Conservation (phyloP, 1,140 invertebrate species). For the Drosophila fuyamai region DNA sequence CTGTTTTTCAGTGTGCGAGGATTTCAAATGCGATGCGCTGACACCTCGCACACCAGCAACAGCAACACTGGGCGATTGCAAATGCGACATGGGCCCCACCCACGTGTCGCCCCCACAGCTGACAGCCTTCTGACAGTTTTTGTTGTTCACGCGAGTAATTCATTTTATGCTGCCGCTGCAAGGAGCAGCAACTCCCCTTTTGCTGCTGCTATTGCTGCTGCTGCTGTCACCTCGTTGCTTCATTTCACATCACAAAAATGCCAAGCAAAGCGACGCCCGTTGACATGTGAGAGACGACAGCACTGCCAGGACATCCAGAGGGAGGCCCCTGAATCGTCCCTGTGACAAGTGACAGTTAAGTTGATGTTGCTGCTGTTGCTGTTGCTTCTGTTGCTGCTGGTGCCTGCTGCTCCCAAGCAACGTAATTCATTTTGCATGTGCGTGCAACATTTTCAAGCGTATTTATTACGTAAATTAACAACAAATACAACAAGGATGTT, state of each 20-base stretch:
- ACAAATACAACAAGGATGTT: slow-evolving; percentile 61
- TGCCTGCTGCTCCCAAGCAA: slow-evolving; percentile 53
- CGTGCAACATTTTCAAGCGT: slow-evolving; percentile 82
- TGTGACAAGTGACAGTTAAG: slow-evolving; percentile 85
- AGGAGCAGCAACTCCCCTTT: slow-evolving; percentile 46
- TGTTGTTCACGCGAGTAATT: slow-evolving; percentile 85
- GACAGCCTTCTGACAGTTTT: slow-evolving; percentile 84
- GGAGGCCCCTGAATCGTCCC: slow-evolving; percentile 62
- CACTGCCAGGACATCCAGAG: slow-evolving; percentile 61
- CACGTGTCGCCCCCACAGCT: slow-evolving; percentile 61
- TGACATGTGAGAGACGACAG: slow-evolving; percentile 84
- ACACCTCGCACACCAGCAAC: slow-evolving; percentile 56
- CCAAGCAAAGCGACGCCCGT: slow-evolving; percentile 83
- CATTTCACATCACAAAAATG: slow-evolving; percentile 84
- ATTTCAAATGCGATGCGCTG: slow-evolving; percentile 77
- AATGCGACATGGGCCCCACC: slow-evolving; percentile 43
- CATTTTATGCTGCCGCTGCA: slow-evolving; percentile 76
- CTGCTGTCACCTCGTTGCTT: slow-evolving; percentile 83
- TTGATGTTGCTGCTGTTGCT: slow-evolving; percentile 63
- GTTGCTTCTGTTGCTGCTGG: slow-evolving; percentile 11
- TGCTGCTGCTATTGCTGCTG: slow-evolving; percentile 50
- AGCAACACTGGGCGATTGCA: slow-evolving; percentile 52
- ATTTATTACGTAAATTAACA: slow-evolving; percentile 84
- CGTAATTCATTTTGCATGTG: slow-evolving; percentile 82
- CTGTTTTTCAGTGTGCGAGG: slow-evolving; percentile 58